Conservation (phyloP, 2,113 vertebrate genomes). For the Chionomys nivalis region DNA sequence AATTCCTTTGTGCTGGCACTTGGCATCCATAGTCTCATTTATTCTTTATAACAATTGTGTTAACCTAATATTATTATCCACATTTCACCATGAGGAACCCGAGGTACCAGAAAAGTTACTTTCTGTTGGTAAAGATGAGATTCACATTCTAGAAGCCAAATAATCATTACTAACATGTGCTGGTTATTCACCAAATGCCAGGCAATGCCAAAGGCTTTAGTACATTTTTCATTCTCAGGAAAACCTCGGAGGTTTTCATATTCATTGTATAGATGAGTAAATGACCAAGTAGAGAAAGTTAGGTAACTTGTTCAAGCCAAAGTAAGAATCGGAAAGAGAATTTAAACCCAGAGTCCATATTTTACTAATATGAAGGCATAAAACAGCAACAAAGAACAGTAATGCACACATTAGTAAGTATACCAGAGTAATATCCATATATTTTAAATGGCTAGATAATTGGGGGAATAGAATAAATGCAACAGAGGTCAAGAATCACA, state of each 20-base stretch:
- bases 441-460: slow-evolving; percentile 94
- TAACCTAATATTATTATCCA: background rate
- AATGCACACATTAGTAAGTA: slow-evolving; percentile 95
- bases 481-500: slow-evolving; percentile 97
- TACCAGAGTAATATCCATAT: slow-evolving; percentile 94
- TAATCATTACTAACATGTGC: background rate
- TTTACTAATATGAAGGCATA: slow-evolving; percentile 95
- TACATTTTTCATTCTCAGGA: background rate
- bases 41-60: background rate
- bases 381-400: slow-evolving; percentile 97
- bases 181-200: background rate
- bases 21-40: background rate
- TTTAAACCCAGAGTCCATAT: slow-evolving; percentile 72
- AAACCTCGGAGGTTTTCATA: background rate
- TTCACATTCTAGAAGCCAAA: background rate
- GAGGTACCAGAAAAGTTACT: background rate
- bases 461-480: slow-evolving; percentile 93
- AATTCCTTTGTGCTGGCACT: background rate
- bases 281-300: background rate
- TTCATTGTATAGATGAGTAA: background rate
- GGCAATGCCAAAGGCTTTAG: background rate
- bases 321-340: background rate
- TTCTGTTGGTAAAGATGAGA: background rate
- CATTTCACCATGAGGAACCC: background rate
- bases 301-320: background rate